phyloP scores from a whole-genome alignment of 2,113 vertebrate genomes.

The Pangasianodon hypophthalmus region DNA sequence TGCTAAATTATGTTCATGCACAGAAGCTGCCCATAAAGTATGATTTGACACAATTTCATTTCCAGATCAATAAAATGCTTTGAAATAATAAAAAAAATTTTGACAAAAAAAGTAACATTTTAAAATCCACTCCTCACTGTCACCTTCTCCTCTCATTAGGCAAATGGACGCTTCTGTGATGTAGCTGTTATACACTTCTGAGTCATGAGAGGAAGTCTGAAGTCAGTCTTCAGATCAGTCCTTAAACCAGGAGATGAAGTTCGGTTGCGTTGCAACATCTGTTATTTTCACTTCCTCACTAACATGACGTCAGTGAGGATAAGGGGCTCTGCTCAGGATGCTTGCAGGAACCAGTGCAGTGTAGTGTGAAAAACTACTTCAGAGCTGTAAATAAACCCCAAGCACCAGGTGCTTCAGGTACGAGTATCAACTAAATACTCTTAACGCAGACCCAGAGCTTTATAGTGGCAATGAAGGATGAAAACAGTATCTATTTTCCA shows the following conservation, averaged over 20 bases:
- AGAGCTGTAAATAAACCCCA: conserved; percentile 2
- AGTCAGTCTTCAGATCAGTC: neutral
- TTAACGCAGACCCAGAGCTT: neutral
- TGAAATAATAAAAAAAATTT: neutral
- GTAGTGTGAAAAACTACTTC: neutral
- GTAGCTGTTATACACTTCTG: neutral
- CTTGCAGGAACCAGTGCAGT: neutral
- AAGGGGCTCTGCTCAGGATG: neutral
- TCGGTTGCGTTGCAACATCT: conserved; percentile 9
- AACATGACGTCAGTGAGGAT: neutral
- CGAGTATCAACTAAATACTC: neutral
- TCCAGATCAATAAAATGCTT: neutral
- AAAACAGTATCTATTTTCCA: neutral
- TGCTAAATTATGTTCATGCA: neutral
- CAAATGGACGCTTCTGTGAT: neutral
- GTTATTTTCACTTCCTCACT: conserved; percentile 49
- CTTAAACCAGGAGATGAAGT: neutral
- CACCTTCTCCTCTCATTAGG: neutral
- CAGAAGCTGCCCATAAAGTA: neutral
- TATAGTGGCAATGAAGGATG: neutral
- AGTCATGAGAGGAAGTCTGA: neutral
- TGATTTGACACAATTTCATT: neutral
- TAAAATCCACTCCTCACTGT: neutral
- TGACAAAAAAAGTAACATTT: neutral
- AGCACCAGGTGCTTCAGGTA: conserved; percentile 11